A percentile compares a stretch with the other conserved stretches of the same genome.
These are phyloP conservation scores for Forbesichthys agassizii DNA, from an alignment of 2,113 vertebrate genomes.

Conservation along the genomic window DNA sequence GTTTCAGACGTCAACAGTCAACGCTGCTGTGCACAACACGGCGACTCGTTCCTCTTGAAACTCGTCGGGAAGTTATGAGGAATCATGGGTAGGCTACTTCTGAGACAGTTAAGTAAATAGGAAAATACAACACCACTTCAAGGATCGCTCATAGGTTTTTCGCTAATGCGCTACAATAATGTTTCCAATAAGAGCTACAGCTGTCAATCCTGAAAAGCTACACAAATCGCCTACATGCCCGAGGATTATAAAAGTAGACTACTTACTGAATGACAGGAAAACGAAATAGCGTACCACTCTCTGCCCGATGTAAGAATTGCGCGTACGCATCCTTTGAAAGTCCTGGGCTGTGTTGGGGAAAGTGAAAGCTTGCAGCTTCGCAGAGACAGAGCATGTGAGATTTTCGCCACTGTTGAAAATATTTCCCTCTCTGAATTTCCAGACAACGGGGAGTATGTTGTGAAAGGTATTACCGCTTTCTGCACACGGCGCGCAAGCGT, in stretches of 20 bases:
- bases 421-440: conserved; percentile 50
- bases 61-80: conserved; percentile 61
- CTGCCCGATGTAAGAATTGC: conserved; percentile 38
- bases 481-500: conserved; percentile 62
- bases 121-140: not conserved
- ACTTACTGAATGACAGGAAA: conserved; percentile 70
- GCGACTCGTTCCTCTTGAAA: conserved; percentile 34
- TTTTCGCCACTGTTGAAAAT: conserved; percentile 43
- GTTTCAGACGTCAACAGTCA: not conserved
- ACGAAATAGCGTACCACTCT: conserved; percentile 58
- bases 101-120: conserved; percentile 23
- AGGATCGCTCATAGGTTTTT: too few species aligned
- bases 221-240: not conserved
- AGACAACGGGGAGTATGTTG: conserved; percentile 49
- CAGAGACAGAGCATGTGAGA: conserved; percentile 26
- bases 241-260: conserved; percentile 26
- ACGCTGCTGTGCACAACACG: not conserved
- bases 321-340: conserved; percentile 60
- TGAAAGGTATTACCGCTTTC: conserved; percentile 30
- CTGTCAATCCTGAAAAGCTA: not conserved
- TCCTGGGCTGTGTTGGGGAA: conserved; percentile 26
- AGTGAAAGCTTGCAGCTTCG: conserved; percentile 23
- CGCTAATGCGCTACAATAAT: too few species aligned
- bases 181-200: not conserved
- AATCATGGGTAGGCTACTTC: conserved; percentile 57